These are phyloP conservation scores for Macrotus californicus DNA, from an alignment of 2,113 vertebrate genomes.

Conservation along the genomic window DNA sequence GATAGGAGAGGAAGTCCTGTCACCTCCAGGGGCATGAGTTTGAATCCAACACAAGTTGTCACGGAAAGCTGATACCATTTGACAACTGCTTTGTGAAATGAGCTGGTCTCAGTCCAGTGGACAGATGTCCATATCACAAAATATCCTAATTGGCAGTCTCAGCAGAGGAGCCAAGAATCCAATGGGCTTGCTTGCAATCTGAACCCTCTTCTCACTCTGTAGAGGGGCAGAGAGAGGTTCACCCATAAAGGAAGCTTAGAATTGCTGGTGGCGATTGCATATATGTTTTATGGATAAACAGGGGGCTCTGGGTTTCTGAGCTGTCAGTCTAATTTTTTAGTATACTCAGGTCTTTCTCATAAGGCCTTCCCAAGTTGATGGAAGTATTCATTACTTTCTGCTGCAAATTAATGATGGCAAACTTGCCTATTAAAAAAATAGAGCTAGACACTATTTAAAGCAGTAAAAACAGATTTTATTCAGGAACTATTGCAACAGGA, in stretches of 20 bases:
- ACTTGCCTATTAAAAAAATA: constrained; percentile 3
- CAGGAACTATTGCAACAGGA: neutral
- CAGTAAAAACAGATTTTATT: neutral
- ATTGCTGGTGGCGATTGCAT: constrained; percentile 35
- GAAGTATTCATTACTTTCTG: constrained; percentile 40
- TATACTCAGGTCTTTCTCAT: constrained; percentile 24
- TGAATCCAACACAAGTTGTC: constrained; percentile 35
- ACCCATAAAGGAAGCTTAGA: constrained; percentile 33
- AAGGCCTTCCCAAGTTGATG: constrained; percentile 12
- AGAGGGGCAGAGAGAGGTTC: constrained; percentile 55
- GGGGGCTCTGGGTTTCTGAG: constrained; percentile 42
- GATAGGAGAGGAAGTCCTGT: constrained; percentile 25
- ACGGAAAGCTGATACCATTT: constrained; percentile 45
- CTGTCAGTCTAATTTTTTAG: constrained; percentile 49
- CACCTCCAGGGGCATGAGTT: constrained; percentile 38
- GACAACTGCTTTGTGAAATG: constrained; percentile 59
- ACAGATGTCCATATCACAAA: constrained; percentile 70
- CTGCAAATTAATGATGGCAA: constrained; percentile 1
- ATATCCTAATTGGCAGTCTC: constrained; percentile 66
- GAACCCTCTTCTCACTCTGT: constrained; percentile 61
- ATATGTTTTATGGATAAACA: constrained; percentile 55
- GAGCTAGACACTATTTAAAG: neutral
- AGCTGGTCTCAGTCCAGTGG: constrained; percentile 64
- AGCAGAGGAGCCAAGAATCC: constrained; percentile 56
- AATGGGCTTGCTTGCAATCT: constrained; percentile 42